Evolutionary conservation across 2,113 vertebrate genomes (phyloP).

Genomic region (Panthera leo): DNA sequence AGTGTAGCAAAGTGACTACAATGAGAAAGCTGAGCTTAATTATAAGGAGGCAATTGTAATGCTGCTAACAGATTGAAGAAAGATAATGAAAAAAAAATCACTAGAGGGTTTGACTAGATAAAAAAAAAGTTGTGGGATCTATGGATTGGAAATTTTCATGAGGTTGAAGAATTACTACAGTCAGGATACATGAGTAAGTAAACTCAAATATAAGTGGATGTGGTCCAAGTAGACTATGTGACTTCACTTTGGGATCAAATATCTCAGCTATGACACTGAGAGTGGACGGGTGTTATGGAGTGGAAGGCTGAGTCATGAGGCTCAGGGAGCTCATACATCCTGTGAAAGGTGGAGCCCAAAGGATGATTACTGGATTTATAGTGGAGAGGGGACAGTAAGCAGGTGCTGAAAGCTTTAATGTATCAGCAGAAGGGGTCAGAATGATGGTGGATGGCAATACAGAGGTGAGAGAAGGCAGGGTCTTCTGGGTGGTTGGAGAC

Average conservation of each 20-base stretch:
- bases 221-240: neutral
- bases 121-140: neutral
- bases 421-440: rapidly evolving
- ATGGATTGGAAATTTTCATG: neutral
- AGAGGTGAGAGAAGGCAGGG: neutral
- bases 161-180: neutral
- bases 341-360: neutral
- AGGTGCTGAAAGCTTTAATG: too few species aligned
- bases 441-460: rapidly evolving
- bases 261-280: neutral
- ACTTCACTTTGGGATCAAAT: neutral
- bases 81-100: neutral
- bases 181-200: neutral
- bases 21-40: neutral
- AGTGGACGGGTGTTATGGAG: neutral
- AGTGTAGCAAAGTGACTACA: neutral
- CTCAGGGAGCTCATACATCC: rapidly evolving
- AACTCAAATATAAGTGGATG: neutral
- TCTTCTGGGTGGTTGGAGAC: neutral
- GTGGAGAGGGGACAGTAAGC: neutral
- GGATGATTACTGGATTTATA: neutral
- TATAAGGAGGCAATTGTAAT: neutral
- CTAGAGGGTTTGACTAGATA: neutral
- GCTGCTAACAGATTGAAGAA: neutral
- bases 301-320: neutral